Evolutionary conservation across 2,888 invertebrate genomes (phyloP), one percentile per base, ranked within the genome.

Genomic region (Oxycera nigricornis): DNA sequence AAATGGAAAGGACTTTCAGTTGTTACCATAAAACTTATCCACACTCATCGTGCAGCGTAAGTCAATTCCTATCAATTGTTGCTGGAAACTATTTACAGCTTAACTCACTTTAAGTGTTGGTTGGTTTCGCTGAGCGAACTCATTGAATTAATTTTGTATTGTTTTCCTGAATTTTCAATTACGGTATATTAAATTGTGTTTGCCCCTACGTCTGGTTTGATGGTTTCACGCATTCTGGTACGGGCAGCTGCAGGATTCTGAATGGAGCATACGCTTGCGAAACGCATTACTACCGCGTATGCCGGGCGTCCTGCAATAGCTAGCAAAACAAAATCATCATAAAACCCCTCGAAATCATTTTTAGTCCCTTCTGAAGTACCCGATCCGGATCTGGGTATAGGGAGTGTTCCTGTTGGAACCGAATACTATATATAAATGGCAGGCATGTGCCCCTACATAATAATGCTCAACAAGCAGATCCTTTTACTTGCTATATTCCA

Each of bases 341-440:
- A 68, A 50, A 61, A 68, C 46, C 68, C 50, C 68, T 68, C n/a
- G 68, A 68, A 68, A 68, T 61, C 61, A 61, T 50, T 50, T 68
- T 50, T 59, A 26, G 50, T 68, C 68, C 68, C 68, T 68, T 68
- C 28, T 50, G 68, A 68, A 50, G 46, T 46, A 11, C 50, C n/a
- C 50, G 35, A 61, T 28, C 30, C 50, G 46, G 28, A 50, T 68
- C 28, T 50, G 28, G 46, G 30, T 68, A 68, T 50, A 14, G 20
- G 17, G 35, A 35, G 62, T 3, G 35, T 20, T 59, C 14, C 22
- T 17, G 22, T 55, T 6, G 6, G 20, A 31, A 35, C 59, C 24
- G 59, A 7, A 52, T 52, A 39, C n/a, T 6, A 24, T 39, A 22
- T 62, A 46, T 67, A 67, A 41, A 67, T 67, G 41, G 39, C 22